These are phyloP conservation scores for Acanthoscelides obtectus DNA, from an alignment of 2,888 invertebrate species.

Conservation along the genomic window DNA sequence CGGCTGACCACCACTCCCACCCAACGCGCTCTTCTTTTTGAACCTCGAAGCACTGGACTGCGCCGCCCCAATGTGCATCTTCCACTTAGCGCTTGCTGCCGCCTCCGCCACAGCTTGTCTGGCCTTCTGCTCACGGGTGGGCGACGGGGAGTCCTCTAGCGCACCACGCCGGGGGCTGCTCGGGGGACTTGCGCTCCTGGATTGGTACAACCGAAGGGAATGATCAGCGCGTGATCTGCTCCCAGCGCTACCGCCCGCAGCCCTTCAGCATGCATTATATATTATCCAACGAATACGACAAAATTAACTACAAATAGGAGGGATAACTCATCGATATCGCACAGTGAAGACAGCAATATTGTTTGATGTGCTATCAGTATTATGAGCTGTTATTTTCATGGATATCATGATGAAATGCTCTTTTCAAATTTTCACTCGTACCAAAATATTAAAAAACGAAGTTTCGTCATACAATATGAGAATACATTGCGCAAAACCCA, in stretches of 20 bases:
- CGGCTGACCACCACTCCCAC: neutral
- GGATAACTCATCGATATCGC: neutral
- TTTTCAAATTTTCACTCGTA: no score
- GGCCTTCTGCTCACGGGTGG: constrained; percentile 48
- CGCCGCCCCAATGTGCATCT: constrained; percentile 63
- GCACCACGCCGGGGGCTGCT: neutral
- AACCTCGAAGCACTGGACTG: constrained; percentile 49
- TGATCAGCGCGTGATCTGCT: neutral
- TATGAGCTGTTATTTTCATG: no score
- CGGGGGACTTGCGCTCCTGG: neutral
- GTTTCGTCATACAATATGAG: no score
- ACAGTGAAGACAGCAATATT: no score
- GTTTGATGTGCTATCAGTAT: no score
- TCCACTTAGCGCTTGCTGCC: constrained; percentile 58
- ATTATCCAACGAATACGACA: neutral
- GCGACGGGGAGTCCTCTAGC: constrained; percentile 45
- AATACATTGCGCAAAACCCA: no score
- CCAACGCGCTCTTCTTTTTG: constrained; percentile 56
- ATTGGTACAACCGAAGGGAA: neutral
- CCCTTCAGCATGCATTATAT: neutral
- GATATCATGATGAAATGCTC: no score
- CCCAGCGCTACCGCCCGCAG: neutral
- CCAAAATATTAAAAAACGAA: no score
- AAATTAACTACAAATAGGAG: neutral
- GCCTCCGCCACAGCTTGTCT: constrained; percentile 50